Conservation (phyloP, 2,113 vertebrate species). For the Polypterus bichir region DNA sequence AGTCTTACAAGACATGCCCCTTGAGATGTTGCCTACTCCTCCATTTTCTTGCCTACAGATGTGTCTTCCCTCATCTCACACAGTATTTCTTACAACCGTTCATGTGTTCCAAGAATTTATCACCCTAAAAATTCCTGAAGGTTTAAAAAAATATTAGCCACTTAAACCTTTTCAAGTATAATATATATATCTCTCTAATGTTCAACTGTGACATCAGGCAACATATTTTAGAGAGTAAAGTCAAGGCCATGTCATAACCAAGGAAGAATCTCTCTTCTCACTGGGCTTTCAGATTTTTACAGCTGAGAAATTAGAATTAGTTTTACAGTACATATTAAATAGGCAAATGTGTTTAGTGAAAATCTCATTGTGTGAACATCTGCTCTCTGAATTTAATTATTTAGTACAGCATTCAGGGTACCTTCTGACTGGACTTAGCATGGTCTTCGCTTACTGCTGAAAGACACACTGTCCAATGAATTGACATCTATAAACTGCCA, state of each 20-base stretch:
- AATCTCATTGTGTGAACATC: no score
- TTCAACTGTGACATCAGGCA: conserved; percentile 21
- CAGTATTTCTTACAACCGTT: conserved; percentile 23
- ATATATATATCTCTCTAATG: conserved; percentile 8
- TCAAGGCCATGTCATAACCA: conserved; percentile 19
- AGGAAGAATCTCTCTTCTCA: conserved; percentile 31
- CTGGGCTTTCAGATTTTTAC: conserved; percentile 7
- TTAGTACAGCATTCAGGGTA: no score
- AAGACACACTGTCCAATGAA: no score
- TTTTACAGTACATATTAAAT: no score
- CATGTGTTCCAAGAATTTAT: conserved; percentile 19
- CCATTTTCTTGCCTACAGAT: conserved; percentile 40
- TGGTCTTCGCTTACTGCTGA: no score
- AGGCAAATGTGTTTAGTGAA: no score
- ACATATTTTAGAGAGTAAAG: conserved; percentile 21
- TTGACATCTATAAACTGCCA: no score
- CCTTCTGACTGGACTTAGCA: no score
- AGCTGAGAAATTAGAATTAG: no score
- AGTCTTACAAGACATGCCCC: conserved; percentile 43
- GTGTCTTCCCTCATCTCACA: conserved; percentile 35
- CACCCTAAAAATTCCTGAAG: conserved; percentile 33
- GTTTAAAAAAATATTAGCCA: conserved; percentile 28
- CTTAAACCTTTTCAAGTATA: conserved; percentile 17
- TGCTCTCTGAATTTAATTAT: no score
- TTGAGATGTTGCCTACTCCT: conserved; percentile 35